phyloP scores from a whole-genome alignment of 2,888 invertebrate species.

The Panzeria rudis region DNA sequence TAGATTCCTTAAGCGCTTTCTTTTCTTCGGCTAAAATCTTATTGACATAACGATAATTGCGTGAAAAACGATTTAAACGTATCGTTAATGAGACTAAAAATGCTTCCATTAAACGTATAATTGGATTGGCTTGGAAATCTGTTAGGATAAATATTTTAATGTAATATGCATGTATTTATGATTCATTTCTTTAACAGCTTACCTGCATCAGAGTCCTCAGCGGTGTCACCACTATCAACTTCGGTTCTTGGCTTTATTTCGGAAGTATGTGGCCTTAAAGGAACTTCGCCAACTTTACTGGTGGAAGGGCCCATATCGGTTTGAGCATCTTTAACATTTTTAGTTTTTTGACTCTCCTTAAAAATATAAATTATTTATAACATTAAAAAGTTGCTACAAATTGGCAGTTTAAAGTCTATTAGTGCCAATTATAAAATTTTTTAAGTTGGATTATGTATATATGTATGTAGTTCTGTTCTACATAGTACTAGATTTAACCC shows the following conservation, averaged over 20 bases:
- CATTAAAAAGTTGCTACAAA: neutral
- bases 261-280: conserved; percentile 75
- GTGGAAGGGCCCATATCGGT: conserved; percentile 73
- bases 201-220: conserved; percentile 78
- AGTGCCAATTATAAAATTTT: conserved; percentile 29
- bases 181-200: conserved; percentile 4
- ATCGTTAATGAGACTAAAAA: conserved; percentile 91
- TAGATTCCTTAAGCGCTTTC: conserved; percentile 90
- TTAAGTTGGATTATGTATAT: neutral
- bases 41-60: conserved; percentile 97
- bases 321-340: conserved; percentile 57
- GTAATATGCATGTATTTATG: neutral
- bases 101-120: conserved; percentile 81
- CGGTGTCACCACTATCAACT: conserved; percentile 79
- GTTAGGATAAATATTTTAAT: neutral
- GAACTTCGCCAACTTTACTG: conserved; percentile 73
- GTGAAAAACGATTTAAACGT: conserved; percentile 92
- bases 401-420: neutral
- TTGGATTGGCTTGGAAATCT: conserved; percentile 80
- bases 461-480: neutral
- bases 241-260: conserved; percentile 79
- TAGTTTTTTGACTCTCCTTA: conserved; percentile 64
- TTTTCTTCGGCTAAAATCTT: conserved; percentile 95
- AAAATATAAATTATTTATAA: conserved; percentile 43
- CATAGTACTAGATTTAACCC: conserved; percentile 23